Base-by-base conservation (phyloP, 2,797 vertebrate species). In the Tragopan temminckii region DNA sequence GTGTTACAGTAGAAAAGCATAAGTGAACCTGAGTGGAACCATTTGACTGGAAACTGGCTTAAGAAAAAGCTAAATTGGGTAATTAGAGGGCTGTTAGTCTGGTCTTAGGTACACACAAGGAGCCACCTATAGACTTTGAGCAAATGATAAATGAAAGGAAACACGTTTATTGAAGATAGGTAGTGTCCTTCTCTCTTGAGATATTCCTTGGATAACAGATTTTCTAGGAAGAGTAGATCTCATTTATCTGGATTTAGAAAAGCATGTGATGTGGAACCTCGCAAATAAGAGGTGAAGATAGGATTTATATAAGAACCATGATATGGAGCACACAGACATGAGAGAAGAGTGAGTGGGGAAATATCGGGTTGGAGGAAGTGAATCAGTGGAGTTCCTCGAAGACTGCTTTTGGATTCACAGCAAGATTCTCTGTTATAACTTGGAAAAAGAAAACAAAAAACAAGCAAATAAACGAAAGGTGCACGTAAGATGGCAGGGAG, bases 21-120 rank as follows among this genome's bases (percentile, higher is more conserved):
- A 81, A 88, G 71, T 43, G 43, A 92, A 53, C 35, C 75, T 74
- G 66, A 88, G 80, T 81, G 76, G 67, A 81, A 78, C 31, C 10
- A 1, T 52, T 70, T 81, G 62, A 70, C 63, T 70, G 67, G 59
- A 88, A 48, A 67, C 58, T 79, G 69, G 69, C 55, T 86, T 72
- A 71, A 64, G 80, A 77, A 87, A 35, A 77, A 1, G 1, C 53
- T 64, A 80, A 90, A 87, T 13, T 67, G 90, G 87, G n/a, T 61
- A 92, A 64, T 87, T 80, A 53, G 9, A 80, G n/a, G 61, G 64
- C 83, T 92, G 61, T 87, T 87, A 92, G 79, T 33, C 61, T 68
- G n/a, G 48, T 77, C 90, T 72, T 75, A 74, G 70, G 79, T 83
- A 55, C 55, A 72, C 55, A 62, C 13, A 35, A 86, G 58, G 53